Base-by-base conservation (phyloP, 2,888 invertebrate species). In the Dromius quadrimaculatus region DNA sequence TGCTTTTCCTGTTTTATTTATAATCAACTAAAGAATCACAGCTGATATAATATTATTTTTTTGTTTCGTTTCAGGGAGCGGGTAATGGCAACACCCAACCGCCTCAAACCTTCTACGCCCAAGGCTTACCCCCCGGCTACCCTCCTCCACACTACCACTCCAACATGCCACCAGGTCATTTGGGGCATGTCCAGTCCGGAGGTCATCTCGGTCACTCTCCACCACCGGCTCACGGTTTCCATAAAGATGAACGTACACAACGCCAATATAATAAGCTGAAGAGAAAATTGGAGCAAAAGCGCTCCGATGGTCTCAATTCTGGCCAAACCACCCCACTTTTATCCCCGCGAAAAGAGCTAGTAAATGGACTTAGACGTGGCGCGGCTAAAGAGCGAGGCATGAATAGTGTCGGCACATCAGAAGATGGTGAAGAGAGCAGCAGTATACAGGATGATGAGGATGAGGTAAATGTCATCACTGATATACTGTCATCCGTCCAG, bases 171-270 rank as follows among this genome's bases (percentile, higher is more conserved):
- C 84, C 86, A 11, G 84, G 79, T n/a, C 83, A 81, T 82, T 84
- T 73, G 81, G 83, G 76, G 79, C 83, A 79, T 81, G 83, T 77
- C 84, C 87, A 80, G 72, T 78, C 84, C 74, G 81, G 85, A 62
- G 90, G 90, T 76, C 90, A 89, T 82, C 90, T 90, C 74, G 86
- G 87, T 71, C 87, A 87, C 43, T 90, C 90, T 65, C 89, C 89
- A 54, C 86, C 85, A 79, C 78, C 74, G 54, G 69, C 74, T 59
- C 77, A 76, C 73, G 75, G 76, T 71, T 90, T 87, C 81, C 90
- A 89, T 79, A 91, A 92, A 81, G 92, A 93, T 81, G 93, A 93
- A 81, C 85, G 93, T 77, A 87, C 91, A 41, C 92, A 92, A 79
- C 84, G 91, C 73, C 92, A 92, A 81, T 90, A 91, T 79, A 88